These are phyloP conservation scores for Halictus ligatus DNA, from an alignment of 2,888 invertebrate genomes.

Conservation along the genomic window DNA sequence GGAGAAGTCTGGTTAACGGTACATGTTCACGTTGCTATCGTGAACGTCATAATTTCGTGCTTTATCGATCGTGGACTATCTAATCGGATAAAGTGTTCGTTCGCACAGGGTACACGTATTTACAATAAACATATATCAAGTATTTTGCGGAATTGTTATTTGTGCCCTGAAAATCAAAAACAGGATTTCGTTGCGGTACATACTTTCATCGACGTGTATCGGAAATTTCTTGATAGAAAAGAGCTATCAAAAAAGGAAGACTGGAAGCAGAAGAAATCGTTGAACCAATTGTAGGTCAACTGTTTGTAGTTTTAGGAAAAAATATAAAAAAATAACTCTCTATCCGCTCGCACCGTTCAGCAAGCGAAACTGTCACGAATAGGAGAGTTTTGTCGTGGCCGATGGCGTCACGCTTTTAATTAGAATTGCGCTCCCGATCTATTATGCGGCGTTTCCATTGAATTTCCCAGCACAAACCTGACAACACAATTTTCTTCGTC, in stretches of 20 bases:
- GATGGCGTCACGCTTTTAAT: constrained; percentile 2
- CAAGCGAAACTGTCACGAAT: background rate
- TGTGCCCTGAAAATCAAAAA: background rate
- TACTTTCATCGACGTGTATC: background rate
- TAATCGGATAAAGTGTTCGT: background rate
- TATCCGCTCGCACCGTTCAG: background rate
- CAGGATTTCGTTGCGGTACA: background rate
- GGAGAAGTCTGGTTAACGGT: background rate
- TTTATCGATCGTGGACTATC: background rate
- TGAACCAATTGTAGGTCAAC: background rate
- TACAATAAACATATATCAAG: background rate
- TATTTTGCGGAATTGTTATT: background rate
- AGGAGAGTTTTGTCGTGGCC: background rate
- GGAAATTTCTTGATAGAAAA: background rate
- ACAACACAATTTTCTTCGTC: background rate
- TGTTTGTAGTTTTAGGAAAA: background rate
- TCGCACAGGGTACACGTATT: background rate
- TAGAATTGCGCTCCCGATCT: constrained; percentile 2
- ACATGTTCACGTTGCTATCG: background rate
- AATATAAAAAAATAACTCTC: background rate
- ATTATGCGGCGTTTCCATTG: background rate
- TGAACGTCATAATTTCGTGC: background rate
- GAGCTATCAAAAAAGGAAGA: background rate
- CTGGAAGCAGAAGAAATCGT: background rate
- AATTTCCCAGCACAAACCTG: background rate